Percentiles rank a stretch among this genome's conserved stretches.
phyloP scores from a whole-genome alignment of 2,797 vertebrate species.

The Acrocephalus scirpaceus region DNA sequence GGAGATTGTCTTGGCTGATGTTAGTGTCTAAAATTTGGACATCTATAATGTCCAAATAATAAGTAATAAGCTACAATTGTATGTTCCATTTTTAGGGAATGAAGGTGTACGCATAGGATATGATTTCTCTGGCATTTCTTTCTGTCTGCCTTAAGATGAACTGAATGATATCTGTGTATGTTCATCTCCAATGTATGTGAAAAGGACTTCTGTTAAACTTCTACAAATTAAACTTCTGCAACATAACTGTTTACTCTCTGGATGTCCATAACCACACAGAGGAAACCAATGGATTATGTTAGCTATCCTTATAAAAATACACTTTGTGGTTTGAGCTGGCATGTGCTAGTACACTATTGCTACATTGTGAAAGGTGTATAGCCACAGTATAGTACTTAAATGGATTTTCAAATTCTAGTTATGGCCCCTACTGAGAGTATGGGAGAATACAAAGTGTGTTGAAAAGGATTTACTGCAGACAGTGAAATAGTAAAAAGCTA shows the following conservation, averaged over 20 bases:
- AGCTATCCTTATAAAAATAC: not conserved
- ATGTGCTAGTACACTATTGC: not conserved
- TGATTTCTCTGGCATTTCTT: not conserved
- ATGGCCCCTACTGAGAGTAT: not conserved
- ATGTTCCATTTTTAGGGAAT: not conserved
- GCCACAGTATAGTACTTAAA: rapidly evolving
- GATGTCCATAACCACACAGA: not conserved
- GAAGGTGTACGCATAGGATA: not conserved
- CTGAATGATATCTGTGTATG: not conserved
- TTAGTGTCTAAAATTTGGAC: not conserved
- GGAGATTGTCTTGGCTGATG: not conserved
- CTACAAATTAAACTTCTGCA: rapidly evolving
- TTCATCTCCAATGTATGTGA: not conserved
- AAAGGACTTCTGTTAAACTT: not conserved
- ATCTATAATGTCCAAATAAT: too few relatives aligned
- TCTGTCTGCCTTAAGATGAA: not conserved
- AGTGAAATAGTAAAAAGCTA: not conserved
- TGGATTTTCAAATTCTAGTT: not conserved
- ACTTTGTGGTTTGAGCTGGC: not conserved
- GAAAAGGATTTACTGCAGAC: not conserved
- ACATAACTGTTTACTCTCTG: not conserved
- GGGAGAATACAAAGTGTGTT: not conserved
- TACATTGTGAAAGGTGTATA: not conserved
- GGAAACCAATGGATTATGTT: not conserved
- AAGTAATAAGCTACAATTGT: not conserved